Evolutionary conservation across 2,113 vertebrate species (phyloP).

Genomic region (Bambusicola thoracicus): DNA sequence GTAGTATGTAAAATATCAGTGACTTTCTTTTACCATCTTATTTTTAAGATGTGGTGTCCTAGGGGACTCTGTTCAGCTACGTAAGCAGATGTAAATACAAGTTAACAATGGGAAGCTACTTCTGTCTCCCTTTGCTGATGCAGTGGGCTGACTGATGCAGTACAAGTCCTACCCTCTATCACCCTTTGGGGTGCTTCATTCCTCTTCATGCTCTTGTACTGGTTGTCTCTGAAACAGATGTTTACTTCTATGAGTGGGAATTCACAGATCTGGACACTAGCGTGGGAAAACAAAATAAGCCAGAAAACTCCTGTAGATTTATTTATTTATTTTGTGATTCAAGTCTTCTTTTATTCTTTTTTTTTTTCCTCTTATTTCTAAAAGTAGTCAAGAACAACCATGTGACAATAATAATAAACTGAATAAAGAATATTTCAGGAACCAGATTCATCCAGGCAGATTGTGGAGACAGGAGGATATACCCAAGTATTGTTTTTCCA

Average conservation of each 20-base stretch:
- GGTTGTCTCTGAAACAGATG: neutral
- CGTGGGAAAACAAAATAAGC: neutral
- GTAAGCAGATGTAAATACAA: neutral
- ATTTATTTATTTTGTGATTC: neutral
- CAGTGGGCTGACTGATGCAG: neutral
- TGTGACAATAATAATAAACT: neutral
- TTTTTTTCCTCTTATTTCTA: neutral
- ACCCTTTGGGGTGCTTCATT: rapidly evolving
- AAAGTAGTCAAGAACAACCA: neutral
- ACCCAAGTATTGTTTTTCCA: neutral
- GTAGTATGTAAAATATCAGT: neutral
- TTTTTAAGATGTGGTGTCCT: neutral
- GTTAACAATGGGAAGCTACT: neutral
- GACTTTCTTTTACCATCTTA: neutral
- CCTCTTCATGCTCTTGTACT: neutral
- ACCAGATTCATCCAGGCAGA: neutral
- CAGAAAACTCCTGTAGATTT: neutral
- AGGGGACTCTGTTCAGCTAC: neutral
- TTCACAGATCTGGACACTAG: neutral
- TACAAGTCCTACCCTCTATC: neutral
- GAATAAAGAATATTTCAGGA: neutral
- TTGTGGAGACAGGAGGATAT: neutral
- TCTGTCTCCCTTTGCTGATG: neutral
- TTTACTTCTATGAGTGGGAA: neutral
- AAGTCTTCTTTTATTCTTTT: neutral